Evolutionary conservation across 1,140 invertebrate genomes (phyloP).

Genomic region (Scaptomyza pallida): DNA sequence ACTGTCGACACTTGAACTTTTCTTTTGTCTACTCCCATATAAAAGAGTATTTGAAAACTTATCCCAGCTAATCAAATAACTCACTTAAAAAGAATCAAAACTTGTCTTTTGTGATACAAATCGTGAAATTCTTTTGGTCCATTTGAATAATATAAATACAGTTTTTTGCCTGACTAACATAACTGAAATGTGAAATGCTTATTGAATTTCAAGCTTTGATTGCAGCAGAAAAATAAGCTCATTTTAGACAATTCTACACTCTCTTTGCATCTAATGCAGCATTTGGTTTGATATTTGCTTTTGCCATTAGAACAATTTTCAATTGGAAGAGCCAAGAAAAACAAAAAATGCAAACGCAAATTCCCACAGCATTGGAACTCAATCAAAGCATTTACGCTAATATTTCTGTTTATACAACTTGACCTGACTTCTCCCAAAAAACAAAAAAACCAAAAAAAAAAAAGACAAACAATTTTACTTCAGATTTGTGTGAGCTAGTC

Average conservation of each 20-base stretch:
- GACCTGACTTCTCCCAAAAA: constrained; percentile 17
- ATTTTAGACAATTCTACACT: not conserved
- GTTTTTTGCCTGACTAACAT: not conserved
- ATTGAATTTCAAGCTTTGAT: not conserved
- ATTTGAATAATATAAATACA: too few relatives aligned
- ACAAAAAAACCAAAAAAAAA: constrained; percentile 10
- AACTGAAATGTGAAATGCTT: not conserved
- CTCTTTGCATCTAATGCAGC: not conserved
- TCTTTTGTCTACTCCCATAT: too few relatives aligned
- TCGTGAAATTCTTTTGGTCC: too few relatives aligned
- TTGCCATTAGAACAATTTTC: constrained; percentile 2
- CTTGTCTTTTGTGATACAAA: too few relatives aligned
- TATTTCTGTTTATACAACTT: constrained; percentile 47
- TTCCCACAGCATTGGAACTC: constrained; percentile 34
- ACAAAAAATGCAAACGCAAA: constrained; percentile 17
- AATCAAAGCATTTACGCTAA: constrained; percentile 67
- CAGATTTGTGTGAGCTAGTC: constrained; percentile 18
- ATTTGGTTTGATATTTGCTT: not conserved
- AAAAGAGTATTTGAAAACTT: too few relatives aligned
- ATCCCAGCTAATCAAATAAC: too few relatives aligned
- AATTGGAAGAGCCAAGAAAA: constrained; percentile 18
- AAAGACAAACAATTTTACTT: constrained; percentile 49
- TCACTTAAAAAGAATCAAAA: too few relatives aligned
- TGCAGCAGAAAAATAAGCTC: not conserved
- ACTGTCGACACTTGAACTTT: too few relatives aligned